Conservation (phyloP, 2,113 vertebrate species). For the Thalassoma bifasciatum region DNA sequence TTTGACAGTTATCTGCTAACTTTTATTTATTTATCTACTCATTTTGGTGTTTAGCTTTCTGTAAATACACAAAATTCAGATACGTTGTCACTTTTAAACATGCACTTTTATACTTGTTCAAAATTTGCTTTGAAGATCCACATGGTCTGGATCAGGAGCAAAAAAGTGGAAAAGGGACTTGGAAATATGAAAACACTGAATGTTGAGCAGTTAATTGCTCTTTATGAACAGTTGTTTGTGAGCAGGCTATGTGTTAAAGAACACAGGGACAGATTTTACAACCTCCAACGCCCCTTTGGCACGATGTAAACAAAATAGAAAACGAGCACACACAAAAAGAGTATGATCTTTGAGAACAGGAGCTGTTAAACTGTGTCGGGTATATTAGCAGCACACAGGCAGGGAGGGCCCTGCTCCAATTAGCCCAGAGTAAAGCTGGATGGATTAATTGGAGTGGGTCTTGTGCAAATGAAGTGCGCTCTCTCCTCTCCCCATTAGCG, state of each 20-base stretch:
- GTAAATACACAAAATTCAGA: constrained; percentile 38
- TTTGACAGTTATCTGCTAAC: constrained; percentile 57
- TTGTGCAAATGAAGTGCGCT: constrained; percentile 80
- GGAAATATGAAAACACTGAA: constrained; percentile 48
- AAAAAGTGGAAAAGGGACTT: constrained; percentile 45
- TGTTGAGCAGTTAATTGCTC: constrained; percentile 52
- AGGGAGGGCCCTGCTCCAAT: constrained; percentile 80
- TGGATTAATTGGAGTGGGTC: constrained; percentile 83
- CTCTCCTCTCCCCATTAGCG: constrained; percentile 81
- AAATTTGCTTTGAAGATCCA: constrained; percentile 36
- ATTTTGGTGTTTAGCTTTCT: constrained; percentile 33
- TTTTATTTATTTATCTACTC: constrained; percentile 56
- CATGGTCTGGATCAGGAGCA: background rate
- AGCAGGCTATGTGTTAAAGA: constrained; percentile 55
- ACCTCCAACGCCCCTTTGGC: constrained; percentile 58
- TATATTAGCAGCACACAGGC: constrained; percentile 72
- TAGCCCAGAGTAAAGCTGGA: constrained; percentile 81
- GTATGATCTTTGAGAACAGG: constrained; percentile 68
- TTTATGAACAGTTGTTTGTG: constrained; percentile 58
- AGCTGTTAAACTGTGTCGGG: constrained; percentile 77
- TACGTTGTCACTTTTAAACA: constrained; percentile 30
- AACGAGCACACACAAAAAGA: constrained; percentile 35
- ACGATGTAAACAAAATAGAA: constrained; percentile 33
- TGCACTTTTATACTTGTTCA: constrained; percentile 31
- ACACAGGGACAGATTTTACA: constrained; percentile 55